phyloP scores from a whole-genome alignment of 2,888 invertebrate species.

The Platycheirus rosarum region DNA sequence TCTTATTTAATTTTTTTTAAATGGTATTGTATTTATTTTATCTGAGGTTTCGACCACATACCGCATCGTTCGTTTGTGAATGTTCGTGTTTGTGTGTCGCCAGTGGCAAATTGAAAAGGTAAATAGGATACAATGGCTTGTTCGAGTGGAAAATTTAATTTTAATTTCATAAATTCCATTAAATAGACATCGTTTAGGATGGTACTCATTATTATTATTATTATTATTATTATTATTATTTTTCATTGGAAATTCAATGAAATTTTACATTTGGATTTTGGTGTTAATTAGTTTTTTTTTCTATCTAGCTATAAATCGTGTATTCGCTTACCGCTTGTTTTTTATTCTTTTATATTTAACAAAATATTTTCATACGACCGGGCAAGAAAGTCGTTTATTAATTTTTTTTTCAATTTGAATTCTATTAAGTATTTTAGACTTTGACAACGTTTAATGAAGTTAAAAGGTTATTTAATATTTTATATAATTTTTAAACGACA shows the following conservation, averaged over 20 bases:
- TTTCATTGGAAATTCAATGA: conserved; percentile 30
- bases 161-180: conserved; percentile 57
- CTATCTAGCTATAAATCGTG: background rate
- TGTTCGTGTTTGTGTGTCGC: conserved; percentile 1
- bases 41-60: conserved; percentile 35
- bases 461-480: too few relatives aligned
- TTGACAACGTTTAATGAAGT: too few relatives aligned
- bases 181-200: conserved; percentile 46
- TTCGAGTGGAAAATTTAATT: conserved; percentile 60
- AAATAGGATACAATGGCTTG: conserved; percentile 37
- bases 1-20: conserved; percentile 19
- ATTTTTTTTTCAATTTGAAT: too few relatives aligned
- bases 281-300: background rate
- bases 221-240: too few relatives aligned
- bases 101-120: conserved; percentile 26
- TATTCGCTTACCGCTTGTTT: background rate
- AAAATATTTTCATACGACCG: too few relatives aligned
- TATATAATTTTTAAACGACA: too few relatives aligned
- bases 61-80: conserved; percentile 21
- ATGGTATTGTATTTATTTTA: conserved; percentile 25
- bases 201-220: conserved; percentile 18
- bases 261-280: conserved; percentile 3
- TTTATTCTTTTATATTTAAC: too few relatives aligned
- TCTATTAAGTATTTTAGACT: too few relatives aligned
- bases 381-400: too few relatives aligned